Evolutionary conservation across 2,113 vertebrate genomes (phyloP), one percentile per base, ranked within the genome.

Genomic region (Channa maculata): DNA sequence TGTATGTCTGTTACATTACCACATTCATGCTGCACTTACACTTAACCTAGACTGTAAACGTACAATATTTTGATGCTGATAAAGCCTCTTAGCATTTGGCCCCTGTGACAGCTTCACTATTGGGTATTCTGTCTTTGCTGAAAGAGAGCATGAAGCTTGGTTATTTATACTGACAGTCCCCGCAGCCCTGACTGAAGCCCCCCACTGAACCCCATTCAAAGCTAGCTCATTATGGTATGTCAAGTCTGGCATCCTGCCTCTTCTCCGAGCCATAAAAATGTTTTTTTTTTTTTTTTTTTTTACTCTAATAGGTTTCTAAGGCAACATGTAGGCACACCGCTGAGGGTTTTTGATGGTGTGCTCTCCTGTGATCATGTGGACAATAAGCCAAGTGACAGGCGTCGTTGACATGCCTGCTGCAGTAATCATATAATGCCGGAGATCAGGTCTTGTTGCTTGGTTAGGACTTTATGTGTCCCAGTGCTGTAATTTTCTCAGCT

Each of bases 211-310:
- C 57, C 65, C 72, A 87, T 86, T 88, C 86, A 86, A 61, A 75
- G 67, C 54, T 54, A 43, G 52, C 75, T 89, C 86, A 87, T 92
- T 90, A 90, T 91, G 50, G 71, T 75, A 89, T 83, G 85, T 89
- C 86, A 89, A 71, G 52, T 84, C 80, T 85, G 77, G 54, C 66
- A 67, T 80, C 78, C 57, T 65, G 75, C 48, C 69, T 78, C 65
- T 81, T 88, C 79, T 75, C 54, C 52, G 52, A 71, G 50, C 45
- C 36, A 7, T 76, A 69, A 58, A 72, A 55, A 51, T 76, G 59
- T 61, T 58, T 44, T 36, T 41, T 59, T 52, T 64, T 65, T 24
- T 65, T 24, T 24, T 55, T 60, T 71, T 74, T 64, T 62, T 41
- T 37, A 64, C 50, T 73, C 72, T 63, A 73, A 81, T 67, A 57